Evolutionary conservation across 2,888 invertebrate genomes (phyloP).

Genomic region (Diarsia rubi): DNA sequence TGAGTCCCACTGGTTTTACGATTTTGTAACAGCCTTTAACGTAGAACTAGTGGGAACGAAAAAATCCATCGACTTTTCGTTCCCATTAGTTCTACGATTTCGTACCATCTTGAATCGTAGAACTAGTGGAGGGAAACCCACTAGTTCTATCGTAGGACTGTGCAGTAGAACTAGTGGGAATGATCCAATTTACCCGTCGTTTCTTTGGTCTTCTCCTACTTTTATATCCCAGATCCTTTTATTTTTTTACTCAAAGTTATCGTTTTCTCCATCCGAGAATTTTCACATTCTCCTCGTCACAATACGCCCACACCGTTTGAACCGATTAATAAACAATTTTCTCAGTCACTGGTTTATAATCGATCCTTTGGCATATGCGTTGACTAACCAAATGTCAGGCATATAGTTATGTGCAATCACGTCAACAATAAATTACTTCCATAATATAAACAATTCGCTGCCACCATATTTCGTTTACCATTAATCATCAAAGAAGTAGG

Average conservation of each 20-base stretch:
- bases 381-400: background rate
- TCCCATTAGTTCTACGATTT: too few species aligned
- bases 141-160: too few species aligned
- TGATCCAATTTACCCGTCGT: too few species aligned
- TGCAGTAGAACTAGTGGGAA: too few species aligned
- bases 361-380: background rate
- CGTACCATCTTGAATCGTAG: too few species aligned
- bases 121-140: too few species aligned
- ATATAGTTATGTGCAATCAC: background rate
- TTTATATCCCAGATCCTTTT: background rate
- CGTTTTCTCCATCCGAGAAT: background rate
- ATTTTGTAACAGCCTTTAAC: too few species aligned
- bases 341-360: background rate
- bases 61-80: too few species aligned
- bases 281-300: background rate
- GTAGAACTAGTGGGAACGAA: too few species aligned
- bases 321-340: background rate
- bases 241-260: background rate
- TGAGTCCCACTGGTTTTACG: too few species aligned
- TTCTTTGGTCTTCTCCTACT: background rate
- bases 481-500: constrained; percentile 40
- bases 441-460: background rate
- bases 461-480: constrained; percentile 34
- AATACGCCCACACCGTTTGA: background rate
- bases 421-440: background rate